Evolutionary conservation across 2,888 invertebrate genomes (phyloP), one percentile per base, ranked within the genome.

Genomic region (Cylloceria caligata): DNA sequence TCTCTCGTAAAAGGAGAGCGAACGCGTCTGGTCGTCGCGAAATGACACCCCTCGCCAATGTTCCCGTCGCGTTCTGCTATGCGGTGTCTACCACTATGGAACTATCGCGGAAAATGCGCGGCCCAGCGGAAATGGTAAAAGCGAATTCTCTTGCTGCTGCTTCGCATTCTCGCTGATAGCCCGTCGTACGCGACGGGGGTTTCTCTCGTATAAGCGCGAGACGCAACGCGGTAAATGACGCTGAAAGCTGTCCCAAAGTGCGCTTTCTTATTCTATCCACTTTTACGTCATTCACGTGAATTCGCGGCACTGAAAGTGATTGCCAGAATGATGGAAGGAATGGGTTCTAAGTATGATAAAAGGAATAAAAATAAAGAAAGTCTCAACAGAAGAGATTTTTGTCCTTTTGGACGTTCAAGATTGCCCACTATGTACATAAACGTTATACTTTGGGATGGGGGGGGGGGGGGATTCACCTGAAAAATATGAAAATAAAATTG

Each of bases 1-100:
- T 88, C 77, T 9, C 75, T 85, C 88, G 85, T 87, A 87, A 88
- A 88, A 84, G 65, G 30, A 55, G 75, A 73, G 64, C 76, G 80
- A 62, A 71, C 77, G 68, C 72, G 79, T 79, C 80, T 84, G 74
- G 75, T 78, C 60, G 52, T 30, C 64, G 62, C 52, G 78, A 76
- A 83, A 80, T 47, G 52, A 78, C 55, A 36, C 80, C 55, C 55
- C 67, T 36, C 68, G 9, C 55, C 69, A 34, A 36, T 45, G 39
- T 69, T 30, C 36, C 34, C 52, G 16, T 39, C 64, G 49, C 34
- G 42, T 36, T 57, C 16, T 5, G 45, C 45, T 0, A 45, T 45
- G 45, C n/a, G n/a, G 16, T 45, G 45, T 45, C 45, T 45, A n/a
- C n/a, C 3, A 5, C n/a, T 45, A 45, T 45, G 45, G 76, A 62